phyloP scores from a whole-genome alignment of 92 coral and sea anemone species.

The Ricordea florida region DNA sequence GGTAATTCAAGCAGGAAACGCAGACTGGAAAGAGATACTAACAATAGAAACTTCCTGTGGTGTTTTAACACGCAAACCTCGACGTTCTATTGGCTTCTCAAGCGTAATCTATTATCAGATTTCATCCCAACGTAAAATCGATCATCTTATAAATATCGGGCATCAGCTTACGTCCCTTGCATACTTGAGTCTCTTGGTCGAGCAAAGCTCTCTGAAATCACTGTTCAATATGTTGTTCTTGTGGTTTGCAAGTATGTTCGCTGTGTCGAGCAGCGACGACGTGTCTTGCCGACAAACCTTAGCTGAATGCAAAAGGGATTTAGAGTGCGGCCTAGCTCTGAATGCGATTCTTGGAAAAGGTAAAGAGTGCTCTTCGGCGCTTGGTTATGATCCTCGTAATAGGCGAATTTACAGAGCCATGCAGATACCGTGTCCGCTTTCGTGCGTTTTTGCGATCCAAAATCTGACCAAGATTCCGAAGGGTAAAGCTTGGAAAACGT shows the following conservation, averaged over 20 bases:
- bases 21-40: slow-evolving; percentile 5
- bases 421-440: slow-evolving; percentile 59
- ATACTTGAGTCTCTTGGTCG: background rate
- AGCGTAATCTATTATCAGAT: slow-evolving; percentile 77
- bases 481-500: slow-evolving; percentile 68
- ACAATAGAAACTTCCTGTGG: slow-evolving; percentile 28
- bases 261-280: slow-evolving; percentile 21
- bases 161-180: slow-evolving; percentile 70
- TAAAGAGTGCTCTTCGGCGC: background rate
- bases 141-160: slow-evolving; percentile 75
- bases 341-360: background rate
- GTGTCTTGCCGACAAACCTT: background rate
- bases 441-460: slow-evolving; percentile 68
- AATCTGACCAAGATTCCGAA: slow-evolving; percentile 54
- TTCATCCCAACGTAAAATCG: slow-evolving; percentile 81
- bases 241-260: slow-evolving; percentile 39
- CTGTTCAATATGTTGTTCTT: background rate
- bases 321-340: background rate
- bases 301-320: background rate
- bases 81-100: slow-evolving; percentile 47
- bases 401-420: slow-evolving; percentile 46
- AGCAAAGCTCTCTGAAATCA: background rate
- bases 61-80: slow-evolving; percentile 34
- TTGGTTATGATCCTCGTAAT: slow-evolving; percentile 32
- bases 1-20: slow-evolving; percentile 50